A percentile compares a stretch with the other conserved stretches of the same genome.
Conservation (phyloP, 2,888 invertebrate genomes). For the Drosophila mercatorum region DNA sequence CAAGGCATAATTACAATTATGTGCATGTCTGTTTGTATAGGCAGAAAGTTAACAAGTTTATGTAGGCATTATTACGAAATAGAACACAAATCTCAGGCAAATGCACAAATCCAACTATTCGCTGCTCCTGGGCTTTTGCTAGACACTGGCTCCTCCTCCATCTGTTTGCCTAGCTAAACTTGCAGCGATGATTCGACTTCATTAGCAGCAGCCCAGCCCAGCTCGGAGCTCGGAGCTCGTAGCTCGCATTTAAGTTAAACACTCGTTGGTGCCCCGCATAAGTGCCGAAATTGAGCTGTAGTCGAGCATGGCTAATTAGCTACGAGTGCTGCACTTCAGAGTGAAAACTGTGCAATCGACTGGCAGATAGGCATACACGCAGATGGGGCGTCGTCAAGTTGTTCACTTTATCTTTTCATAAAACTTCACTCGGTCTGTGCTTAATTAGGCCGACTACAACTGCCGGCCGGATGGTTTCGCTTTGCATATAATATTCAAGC, state of each 20-base stretch:
- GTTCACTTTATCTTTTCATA: background rate
- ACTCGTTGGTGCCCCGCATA: conserved; percentile 29
- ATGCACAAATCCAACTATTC: conserved; percentile 13
- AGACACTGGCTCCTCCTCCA: conserved; percentile 6
- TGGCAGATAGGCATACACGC: conserved; percentile 6
- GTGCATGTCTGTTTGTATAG: conserved; percentile 12
- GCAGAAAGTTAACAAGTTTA: conserved; percentile 23
- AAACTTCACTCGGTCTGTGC: background rate
- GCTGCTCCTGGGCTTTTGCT: conserved; percentile 30
- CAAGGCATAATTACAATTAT: conserved; percentile 65
- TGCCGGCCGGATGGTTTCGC: background rate
- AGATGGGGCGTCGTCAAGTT: background rate
- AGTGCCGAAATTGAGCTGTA: conserved; percentile 33
- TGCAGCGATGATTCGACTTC: conserved; percentile 39
- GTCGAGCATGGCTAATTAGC: conserved; percentile 46
- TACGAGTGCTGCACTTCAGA: conserved; percentile 32
- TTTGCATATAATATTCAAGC: background rate
- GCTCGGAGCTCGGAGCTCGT: conserved; percentile 9
- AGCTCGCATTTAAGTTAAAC: conserved; percentile 33
- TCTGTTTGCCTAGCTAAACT: conserved; percentile 45
- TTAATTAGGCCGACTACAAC: background rate
- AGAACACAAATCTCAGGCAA: background rate
- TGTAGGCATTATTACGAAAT: conserved; percentile 50
- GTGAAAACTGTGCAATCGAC: conserved; percentile 11
- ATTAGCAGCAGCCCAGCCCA: conserved; percentile 25